Evolutionary conservation across 2,888 invertebrate species (phyloP), one percentile per base, ranked within the genome.

Genomic region (Spilosoma lubricipeda): DNA sequence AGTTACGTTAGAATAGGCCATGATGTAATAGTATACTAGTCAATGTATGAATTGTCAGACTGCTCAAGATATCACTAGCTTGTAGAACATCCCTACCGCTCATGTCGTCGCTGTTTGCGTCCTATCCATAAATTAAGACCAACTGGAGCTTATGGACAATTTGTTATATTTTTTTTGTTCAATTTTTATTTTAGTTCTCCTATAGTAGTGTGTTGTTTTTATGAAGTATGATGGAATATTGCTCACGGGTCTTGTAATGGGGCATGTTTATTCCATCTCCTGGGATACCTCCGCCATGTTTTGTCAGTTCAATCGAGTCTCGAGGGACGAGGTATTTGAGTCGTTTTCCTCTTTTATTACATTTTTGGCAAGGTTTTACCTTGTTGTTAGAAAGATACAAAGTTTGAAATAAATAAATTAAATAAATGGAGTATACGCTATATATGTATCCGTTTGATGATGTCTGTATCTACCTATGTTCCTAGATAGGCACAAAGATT

Each of bases 251-350:
- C 13, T 48, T 52, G 30, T 56, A 69, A 56, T 36, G 36, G 36
- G 5, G 15, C n/a, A 56, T 69, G 33, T 69, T 69, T n/a, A 15
- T 36, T 52, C 52, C n/a, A 36, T 56, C 56, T 36, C 68, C 7
- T 7, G 36, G 52, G 69, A 56, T 23, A 56, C 23, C 13, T 69
- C 56, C 36, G 56, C 33, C 42, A 63, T 42, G 30, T 70, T 63
- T 36, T 63, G 30, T 56, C 70, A 70, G 27, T 70, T 70, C 30
- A 70, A 30, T 27, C 23, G 30, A 70, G 42, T 70, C 63, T 63
- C 63, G 20, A 42, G 42, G 30, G 70, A 70, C 20, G 69, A 70
- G 5, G 8, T 42, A 45, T 30, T 42, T 70, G 63, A 45, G 63
- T 45, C 20, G 27, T n/a, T 56, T 63, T 63, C 70, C 70, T 70